Percentiles rank a stretch among this genome's conserved stretches.
phyloP scores from a whole-genome alignment of 2,888 invertebrate genomes.

The Hydraecia micacea region DNA sequence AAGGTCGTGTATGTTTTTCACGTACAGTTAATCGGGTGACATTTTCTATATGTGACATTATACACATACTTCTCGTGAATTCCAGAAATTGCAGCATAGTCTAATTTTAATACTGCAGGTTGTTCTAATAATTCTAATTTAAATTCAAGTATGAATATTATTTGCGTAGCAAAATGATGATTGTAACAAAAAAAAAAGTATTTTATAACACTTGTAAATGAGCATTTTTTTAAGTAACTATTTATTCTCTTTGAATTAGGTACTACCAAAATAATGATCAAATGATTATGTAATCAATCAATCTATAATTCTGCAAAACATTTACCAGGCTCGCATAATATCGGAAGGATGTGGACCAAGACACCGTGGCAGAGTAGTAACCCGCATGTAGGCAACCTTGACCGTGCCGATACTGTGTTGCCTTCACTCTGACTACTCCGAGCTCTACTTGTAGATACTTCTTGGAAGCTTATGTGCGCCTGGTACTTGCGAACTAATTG shows the following conservation, averaged over 20 bases:
- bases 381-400: conserved; percentile 72
- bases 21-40: conserved; percentile 51
- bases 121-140: neutral
- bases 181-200: neutral
- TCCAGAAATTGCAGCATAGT: conserved; percentile 64
- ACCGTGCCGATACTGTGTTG: conserved; percentile 71
- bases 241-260: neutral
- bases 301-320: conserved; percentile 22
- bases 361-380: conserved; percentile 42
- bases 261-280: neutral
- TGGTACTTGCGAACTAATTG: conserved; percentile 70
- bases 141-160: conserved; percentile 12
- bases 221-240: no score
- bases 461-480: conserved; percentile 71
- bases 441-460: conserved; percentile 65
- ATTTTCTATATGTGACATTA: conserved; percentile 50
- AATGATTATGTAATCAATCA: neutral
- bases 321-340: conserved; percentile 63
- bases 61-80: conserved; percentile 53
- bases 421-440: conserved; percentile 67
- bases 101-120: conserved; percentile 14
- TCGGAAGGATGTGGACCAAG: conserved; percentile 59
- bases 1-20: conserved; percentile 72
- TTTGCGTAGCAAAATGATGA: neutral
- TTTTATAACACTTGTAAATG: neutral